Conservation (phyloP, 2,113 vertebrate genomes). For the Pituophis catenifer region DNA sequence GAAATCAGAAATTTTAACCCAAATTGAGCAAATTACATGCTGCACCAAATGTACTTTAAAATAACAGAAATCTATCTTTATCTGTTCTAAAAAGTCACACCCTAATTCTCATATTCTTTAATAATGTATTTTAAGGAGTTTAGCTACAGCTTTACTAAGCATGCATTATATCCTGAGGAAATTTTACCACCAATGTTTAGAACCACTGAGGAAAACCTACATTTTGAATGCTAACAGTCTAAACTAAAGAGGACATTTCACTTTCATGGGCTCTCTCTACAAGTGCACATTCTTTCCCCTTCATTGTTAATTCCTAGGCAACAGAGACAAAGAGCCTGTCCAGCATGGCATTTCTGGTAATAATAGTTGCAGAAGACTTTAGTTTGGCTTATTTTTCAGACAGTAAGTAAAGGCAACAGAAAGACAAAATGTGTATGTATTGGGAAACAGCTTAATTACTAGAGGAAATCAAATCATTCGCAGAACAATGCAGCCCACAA, state of each 20-base stretch:
- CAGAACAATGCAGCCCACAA: conserved; percentile 31
- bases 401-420: neutral
- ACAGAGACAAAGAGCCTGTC: conserved; percentile 65
- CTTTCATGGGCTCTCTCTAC: conserved; percentile 42
- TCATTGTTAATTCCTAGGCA: conserved; percentile 56
- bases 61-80: neutral
- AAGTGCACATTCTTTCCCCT: conserved; percentile 52
- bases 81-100: neutral
- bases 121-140: neutral
- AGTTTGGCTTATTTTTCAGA: conserved; percentile 25
- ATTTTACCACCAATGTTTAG: neutral
- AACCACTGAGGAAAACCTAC: conserved; percentile 6
- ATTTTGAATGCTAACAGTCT: conserved; percentile 45
- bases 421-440: conserved; percentile 50
- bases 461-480: conserved; percentile 49
- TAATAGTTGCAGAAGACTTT: conserved; percentile 37
- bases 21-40: neutral
- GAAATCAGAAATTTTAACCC: neutral
- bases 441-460: conserved; percentile 54
- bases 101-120: neutral
- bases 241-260: neutral
- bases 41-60: neutral
- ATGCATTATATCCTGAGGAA: conserved; percentile 1
- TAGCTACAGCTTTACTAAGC: neutral
- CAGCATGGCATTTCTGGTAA: conserved; percentile 37